A percentile compares a stretch with the other conserved stretches of the same genome.
Conservation (phyloP, 2,797 vertebrate genomes). For the Caiman crocodilus region DNA sequence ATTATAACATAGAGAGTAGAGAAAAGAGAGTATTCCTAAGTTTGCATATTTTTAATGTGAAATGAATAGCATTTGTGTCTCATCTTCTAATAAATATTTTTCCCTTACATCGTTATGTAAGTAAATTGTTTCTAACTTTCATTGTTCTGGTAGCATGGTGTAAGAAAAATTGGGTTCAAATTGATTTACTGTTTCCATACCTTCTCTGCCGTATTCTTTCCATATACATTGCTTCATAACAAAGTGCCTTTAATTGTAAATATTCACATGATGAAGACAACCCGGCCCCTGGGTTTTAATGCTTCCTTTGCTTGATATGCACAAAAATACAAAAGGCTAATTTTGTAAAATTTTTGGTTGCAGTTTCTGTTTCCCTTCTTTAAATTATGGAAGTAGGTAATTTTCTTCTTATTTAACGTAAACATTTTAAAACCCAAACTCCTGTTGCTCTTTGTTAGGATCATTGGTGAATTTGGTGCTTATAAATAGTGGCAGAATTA, state of each 20-base stretch:
- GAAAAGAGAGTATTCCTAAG: no score
- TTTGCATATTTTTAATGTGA: no score
- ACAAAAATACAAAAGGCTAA: background rate
- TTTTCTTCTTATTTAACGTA: background rate
- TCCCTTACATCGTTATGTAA: background rate
- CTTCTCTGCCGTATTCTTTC: background rate
- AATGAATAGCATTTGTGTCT: no score
- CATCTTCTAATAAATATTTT: background rate
- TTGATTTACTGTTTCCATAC: background rate
- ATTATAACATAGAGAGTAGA: no score
- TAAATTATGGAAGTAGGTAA: accelerated
- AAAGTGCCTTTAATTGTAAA: background rate
- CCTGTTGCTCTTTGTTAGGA: background rate
- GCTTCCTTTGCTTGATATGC: background rate
- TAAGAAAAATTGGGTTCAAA: background rate
- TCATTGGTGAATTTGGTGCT: accelerated
- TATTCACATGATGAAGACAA: accelerated
- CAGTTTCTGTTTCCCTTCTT: background rate
- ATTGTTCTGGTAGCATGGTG: background rate
- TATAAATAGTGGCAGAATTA: accelerated
- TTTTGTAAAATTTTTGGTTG: background rate
- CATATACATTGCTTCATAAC: background rate
- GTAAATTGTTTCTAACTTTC: background rate
- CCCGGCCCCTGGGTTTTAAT: background rate
- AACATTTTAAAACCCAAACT: background rate